Evolutionary conservation across 2,888 invertebrate species (phyloP).

Genomic region (Drosophila colorata): DNA sequence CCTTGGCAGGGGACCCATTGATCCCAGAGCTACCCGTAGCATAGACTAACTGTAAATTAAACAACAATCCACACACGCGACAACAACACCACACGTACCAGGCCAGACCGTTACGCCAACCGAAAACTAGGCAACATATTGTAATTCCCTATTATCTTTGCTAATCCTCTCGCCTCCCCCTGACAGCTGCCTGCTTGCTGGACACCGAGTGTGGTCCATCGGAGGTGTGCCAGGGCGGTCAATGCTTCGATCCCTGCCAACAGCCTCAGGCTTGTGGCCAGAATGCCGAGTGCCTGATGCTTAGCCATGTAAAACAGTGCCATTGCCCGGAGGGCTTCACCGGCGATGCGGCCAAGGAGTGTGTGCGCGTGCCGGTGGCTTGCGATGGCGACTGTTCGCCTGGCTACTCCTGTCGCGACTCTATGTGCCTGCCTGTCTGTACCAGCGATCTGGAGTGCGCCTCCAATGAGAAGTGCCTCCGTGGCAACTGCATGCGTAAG

Average conservation of each 20-base stretch:
- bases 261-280: slow-evolving; percentile 92
- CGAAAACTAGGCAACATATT: slow-evolving; percentile 7
- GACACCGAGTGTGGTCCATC: slow-evolving; percentile 92
- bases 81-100: slow-evolving; percentile 47
- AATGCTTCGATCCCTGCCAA: slow-evolving; percentile 93
- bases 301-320: slow-evolving; percentile 91
- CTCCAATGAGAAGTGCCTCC: slow-evolving; percentile 94
- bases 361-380: slow-evolving; percentile 93
- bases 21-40: slow-evolving; percentile 40
- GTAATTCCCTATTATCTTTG: not conserved
- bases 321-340: slow-evolving; percentile 94
- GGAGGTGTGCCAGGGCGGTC: slow-evolving; percentile 93
- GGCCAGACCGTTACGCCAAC: slow-evolving; percentile 37
- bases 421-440: slow-evolving; percentile 93
- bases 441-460: slow-evolving; percentile 92
- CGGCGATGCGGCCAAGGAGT: slow-evolving; percentile 93
- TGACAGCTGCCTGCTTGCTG: slow-evolving; percentile 90
- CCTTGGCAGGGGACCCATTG: not conserved
- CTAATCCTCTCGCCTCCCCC: slow-evolving; percentile 25
- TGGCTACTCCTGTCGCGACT: slow-evolving; percentile 91
- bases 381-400: slow-evolving; percentile 91
- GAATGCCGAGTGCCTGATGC: slow-evolving; percentile 91
- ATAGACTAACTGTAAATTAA: slow-evolving; percentile 61
- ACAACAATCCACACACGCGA: slow-evolving; percentile 35
- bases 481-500: slow-evolving; percentile 92